Evolutionary conservation across 2,888 invertebrate genomes (phyloP), one percentile per base, ranked within the genome.

Genomic region (Hirtodrosophila confusa): DNA sequence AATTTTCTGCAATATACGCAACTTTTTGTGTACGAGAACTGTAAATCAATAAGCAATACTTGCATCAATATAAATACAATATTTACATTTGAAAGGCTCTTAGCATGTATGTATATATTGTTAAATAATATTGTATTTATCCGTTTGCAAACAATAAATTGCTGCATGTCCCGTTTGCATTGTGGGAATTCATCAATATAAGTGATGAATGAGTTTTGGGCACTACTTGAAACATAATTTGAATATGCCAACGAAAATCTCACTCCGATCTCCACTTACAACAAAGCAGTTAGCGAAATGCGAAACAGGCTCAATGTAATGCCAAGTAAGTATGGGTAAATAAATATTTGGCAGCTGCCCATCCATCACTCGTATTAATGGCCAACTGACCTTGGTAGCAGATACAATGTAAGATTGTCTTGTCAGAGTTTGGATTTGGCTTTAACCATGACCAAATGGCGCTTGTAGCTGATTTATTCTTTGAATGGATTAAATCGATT

Each of bases 401-500:
- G 73, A 66, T 65, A 70, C 58, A 70, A 60, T 66, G 54, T 68
- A 45, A 47, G 57, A 60, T 37, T 54, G 61, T 17, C 43, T 35
- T 29, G 24, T 35, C 47, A 39, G 54, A 53, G 55, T 47, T 49
- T 8, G 60, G 50, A 58, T 45, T 60, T 29, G 44, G 39, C n/a
- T 29, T 56, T 61, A 49, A 24, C 50, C 33, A 49, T 41, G 45
- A 43, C 55, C 35, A 45, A 51, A 33, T 56, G 35, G 54, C 48
- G 49, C 62, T 58, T 58, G 62, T 45, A 51, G 41, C 64, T 86
- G 84, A 84, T 83, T 86, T 84, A 80, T 84, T 69, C 70, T 47
- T 57, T 54, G 60, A 58, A 77, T 75, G 84, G 80, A 69, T 78
- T 86, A 65, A 84, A 84, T 83, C 84, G 84, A 86, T 84, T 84